These are phyloP conservation scores for Limnephilus marmoratus DNA, from an alignment of 2,888 invertebrate genomes.

Conservation along the genomic window DNA sequence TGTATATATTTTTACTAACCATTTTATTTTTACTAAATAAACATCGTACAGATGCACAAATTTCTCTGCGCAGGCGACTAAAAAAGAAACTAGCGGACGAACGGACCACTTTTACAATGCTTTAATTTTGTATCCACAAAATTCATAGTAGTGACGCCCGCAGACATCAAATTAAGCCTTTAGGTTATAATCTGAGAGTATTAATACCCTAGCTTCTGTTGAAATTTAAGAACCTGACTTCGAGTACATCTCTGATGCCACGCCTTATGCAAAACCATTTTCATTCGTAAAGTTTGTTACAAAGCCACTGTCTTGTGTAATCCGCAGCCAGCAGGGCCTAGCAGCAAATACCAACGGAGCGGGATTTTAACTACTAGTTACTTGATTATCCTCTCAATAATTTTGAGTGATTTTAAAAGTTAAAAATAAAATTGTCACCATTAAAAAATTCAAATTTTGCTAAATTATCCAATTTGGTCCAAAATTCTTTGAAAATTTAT, in stretches of 20 bases:
- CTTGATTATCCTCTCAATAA: neutral
- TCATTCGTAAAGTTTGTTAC: too few species aligned
- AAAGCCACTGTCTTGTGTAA: too few species aligned
- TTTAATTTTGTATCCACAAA: neutral
- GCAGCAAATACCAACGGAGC: too few species aligned
- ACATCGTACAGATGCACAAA: neutral
- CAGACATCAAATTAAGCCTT: neutral
- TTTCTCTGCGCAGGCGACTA: neutral
- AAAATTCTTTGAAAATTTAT: neutral
- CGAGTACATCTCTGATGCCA: too few species aligned
- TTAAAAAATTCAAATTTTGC: neutral
- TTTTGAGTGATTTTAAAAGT: neutral
- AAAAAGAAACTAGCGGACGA: neutral
- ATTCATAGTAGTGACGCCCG: neutral
- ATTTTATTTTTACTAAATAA: neutral
- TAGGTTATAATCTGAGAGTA: too few species aligned
- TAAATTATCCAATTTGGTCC: neutral
- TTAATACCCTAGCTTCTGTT: too few species aligned
- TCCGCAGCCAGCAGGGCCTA: too few species aligned
- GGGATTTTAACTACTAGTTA: neutral
- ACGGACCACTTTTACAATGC: neutral
- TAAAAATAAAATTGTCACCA: neutral
- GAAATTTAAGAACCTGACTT: too few species aligned
- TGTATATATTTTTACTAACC: neutral
- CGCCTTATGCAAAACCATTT: too few species aligned